Evolutionary conservation across 2,888 invertebrate species (phyloP), one percentile per base, ranked within the genome.

Genomic region (Erebia epiphron): DNA sequence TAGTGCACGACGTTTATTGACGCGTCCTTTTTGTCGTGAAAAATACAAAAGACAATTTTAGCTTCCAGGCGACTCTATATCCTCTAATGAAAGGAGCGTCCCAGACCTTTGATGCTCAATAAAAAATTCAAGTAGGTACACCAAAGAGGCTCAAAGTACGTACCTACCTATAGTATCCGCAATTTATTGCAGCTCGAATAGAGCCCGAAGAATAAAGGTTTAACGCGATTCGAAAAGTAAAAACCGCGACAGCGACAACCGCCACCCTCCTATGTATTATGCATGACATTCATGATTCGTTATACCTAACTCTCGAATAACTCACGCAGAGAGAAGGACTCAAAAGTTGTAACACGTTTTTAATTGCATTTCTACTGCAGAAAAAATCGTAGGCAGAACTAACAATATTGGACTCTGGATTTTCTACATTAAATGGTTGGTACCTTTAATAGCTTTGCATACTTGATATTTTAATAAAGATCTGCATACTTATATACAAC

Each of bases 41-140:
- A 73, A 67, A 68, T 66, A 54, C 54, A 68, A 68, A 56, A 58
- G 52, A 70, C 46, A 57, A 70, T 68, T 72, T 73, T 58, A 60
- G 56, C 41, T 49, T 46, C 21, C 62, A n/a, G 56, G 14, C 43
- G 65, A 16, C 21, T 64, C 58, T 58, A 58, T 49, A 64, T 61
- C 57, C 70, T 63, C 35, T 68, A 64, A 72, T 58, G 54, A 56
- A 67, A 64, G 56, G 70, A 68, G 66, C 67, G 68, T 66, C 16
- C 49, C 61, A 71, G 82, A 86, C 84, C 84, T 88, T 88, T 88
- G 87, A 87, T 82, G 86, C 80, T 86, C 89, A 86, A 89, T 91
- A 88, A 89, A 91, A 90, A 85, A 90, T 89, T 87, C 89, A 90
- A 86, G 82, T n/a, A n/a, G n/a, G n/a, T 26, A 76, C 78, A 82